Conservation (phyloP, 2,113 vertebrate species). For the Alethe castanea region DNA sequence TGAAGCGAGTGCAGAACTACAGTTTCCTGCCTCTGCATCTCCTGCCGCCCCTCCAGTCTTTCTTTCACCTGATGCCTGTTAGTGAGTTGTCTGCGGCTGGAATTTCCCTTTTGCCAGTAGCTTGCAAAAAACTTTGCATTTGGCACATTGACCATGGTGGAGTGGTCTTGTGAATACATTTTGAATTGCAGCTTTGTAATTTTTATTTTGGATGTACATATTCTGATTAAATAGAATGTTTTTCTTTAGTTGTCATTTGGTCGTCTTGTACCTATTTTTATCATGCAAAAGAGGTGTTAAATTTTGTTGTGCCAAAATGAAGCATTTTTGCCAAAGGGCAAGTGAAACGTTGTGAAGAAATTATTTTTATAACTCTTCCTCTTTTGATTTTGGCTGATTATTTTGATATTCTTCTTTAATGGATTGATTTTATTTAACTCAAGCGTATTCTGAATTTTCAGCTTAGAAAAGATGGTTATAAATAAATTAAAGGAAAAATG, state of each 20-base stretch:
- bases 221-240: slow-evolving; percentile 43
- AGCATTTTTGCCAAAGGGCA: not conserved
- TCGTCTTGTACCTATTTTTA: not conserved
- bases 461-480: not conserved
- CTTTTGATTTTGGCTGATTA: not conserved
- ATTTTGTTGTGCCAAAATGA: not conserved
- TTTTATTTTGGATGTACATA: slow-evolving; percentile 34
- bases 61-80: not conserved
- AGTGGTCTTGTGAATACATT: not conserved
- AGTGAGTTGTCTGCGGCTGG: not conserved
- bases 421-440: not conserved
- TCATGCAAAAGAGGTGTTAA: not conserved
- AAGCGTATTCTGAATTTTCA: not conserved
- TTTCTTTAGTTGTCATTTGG: not conserved
- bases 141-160: not conserved
- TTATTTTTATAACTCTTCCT: not conserved
- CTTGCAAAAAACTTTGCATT: not conserved
- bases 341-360: not conserved
- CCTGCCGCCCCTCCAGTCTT: not conserved
- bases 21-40: not conserved
- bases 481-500: not conserved
- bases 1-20: not conserved
- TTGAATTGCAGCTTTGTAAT: slow-evolving; percentile 2
- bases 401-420: not conserved
- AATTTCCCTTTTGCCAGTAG: not conserved